Base-by-base conservation (phyloP, 2,888 invertebrate genomes). In the Patella caerulea region DNA sequence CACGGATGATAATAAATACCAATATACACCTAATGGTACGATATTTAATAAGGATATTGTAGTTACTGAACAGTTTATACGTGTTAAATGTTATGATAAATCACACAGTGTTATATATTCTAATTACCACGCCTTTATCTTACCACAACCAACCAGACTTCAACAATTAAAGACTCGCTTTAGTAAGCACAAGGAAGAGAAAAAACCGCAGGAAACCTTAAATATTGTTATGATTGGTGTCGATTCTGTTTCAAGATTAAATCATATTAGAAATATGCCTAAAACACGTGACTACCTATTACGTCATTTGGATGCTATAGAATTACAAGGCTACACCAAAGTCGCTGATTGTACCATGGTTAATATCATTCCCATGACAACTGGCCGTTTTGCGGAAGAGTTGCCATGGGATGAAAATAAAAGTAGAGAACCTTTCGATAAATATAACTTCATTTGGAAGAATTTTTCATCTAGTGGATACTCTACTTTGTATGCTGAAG, bases 331-430 rank as follows among this genome's bases (percentile, higher is more conserved):
- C 7, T 97, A 96, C 91, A 97, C 96, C 89, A 98, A 98, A 93
- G 95, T 98, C 11, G 98, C 95, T 3, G 97, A 98, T 91, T 98
- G 98, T 91, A 97, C 97, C 0, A 97, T 96, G 90, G 97, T 97
- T 0, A 98, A 98, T 91, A 91, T 98, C 79, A 94, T 96, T 12
- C 96, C 98, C 0, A 93, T 96, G 81, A 92, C 98, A 15, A 94
- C 95, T 0, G 97, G 97, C 0, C 84, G 79, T 65, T 87, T 82
- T 78, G 82, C 85, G 12, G 82, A 86, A 54, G 86, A 87, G 52
- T 74, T 87, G 34, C 83, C 83, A 2, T 85, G 84, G 85, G 92
- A 93, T 17, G 88, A 92, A 0, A 91, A 92, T 71, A 92, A 93
- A 54, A 65, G 73, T n/a, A 76, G 81, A 15, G 59, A 77, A 7